phyloP scores from a whole-genome alignment of 2,113 vertebrate species.

The Centropus bengalensis region DNA sequence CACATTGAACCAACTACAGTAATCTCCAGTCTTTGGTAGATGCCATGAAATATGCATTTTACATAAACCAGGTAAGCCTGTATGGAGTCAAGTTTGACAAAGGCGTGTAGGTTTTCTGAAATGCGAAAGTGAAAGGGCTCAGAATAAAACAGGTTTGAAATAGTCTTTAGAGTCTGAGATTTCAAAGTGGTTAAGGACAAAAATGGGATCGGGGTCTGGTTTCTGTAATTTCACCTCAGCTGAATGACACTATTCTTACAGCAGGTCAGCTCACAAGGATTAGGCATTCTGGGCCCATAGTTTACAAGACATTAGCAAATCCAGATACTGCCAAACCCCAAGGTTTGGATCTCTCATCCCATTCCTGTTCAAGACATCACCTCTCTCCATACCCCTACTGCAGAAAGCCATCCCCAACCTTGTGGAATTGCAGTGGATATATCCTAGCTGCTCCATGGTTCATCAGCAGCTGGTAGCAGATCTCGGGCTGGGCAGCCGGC shows the following conservation, averaged over 20 bases:
- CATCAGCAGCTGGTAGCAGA: slow-evolving; percentile 92
- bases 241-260: background rate
- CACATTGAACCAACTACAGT: background rate
- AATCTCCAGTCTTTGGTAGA: background rate
- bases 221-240: background rate
- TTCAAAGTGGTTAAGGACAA: background rate
- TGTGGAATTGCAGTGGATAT: slow-evolving; percentile 95
- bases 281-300: background rate
- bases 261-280: background rate
- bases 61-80: background rate
- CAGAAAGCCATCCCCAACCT: slow-evolving; percentile 76
- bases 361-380: background rate
- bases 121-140: background rate
- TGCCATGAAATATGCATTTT: fast-evolving
- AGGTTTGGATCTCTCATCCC: background rate
- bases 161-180: background rate
- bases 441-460: slow-evolving; percentile 89
- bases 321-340: background rate
- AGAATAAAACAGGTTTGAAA: background rate
- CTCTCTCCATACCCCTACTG: background rate
- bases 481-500: slow-evolving; percentile 82
- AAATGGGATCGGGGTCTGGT: background rate
- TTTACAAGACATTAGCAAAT: background rate
- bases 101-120: background rate
- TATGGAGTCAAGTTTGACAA: background rate